Conservation (phyloP, 2,797 vertebrate species). For the Passerculus sandwichensis region DNA sequence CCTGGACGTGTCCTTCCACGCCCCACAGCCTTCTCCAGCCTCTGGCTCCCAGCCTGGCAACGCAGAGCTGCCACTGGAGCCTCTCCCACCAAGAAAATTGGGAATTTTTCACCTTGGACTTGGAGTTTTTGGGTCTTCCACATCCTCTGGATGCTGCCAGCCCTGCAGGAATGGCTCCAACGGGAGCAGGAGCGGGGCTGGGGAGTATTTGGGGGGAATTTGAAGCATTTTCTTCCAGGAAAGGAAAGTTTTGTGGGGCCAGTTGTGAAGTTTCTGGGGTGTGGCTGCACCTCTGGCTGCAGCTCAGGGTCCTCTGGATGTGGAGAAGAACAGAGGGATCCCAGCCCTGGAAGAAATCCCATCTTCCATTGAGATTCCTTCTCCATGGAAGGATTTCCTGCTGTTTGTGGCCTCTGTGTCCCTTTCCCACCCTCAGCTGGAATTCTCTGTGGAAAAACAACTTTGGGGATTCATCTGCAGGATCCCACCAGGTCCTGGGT, state of each 20-base stretch:
- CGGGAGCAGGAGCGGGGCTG: rapidly evolving
- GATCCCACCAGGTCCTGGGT: neutral
- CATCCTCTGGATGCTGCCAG: neutral
- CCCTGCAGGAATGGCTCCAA: neutral
- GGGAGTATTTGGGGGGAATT: neutral
- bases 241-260: neutral
- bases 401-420: neutral
- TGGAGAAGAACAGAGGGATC: neutral
- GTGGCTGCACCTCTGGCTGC: neutral
- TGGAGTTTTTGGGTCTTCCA: constrained; percentile 1
- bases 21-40: neutral
- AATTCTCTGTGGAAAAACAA: neutral
- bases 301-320: neutral
- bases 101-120: neutral
- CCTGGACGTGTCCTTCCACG: neutral
- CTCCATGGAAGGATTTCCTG: neutral
- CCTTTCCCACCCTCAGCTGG: neutral
- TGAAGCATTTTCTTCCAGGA: neutral
- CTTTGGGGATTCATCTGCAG: neutral
- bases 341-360: neutral
- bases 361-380: neutral
- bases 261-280: neutral
- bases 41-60: neutral
- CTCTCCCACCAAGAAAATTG: neutral
- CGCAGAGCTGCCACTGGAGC: neutral